Evolutionary conservation across 2,113 vertebrate species (phyloP), one percentile per base, ranked within the genome.

Genomic region (Eleginops maclovinus): DNA sequence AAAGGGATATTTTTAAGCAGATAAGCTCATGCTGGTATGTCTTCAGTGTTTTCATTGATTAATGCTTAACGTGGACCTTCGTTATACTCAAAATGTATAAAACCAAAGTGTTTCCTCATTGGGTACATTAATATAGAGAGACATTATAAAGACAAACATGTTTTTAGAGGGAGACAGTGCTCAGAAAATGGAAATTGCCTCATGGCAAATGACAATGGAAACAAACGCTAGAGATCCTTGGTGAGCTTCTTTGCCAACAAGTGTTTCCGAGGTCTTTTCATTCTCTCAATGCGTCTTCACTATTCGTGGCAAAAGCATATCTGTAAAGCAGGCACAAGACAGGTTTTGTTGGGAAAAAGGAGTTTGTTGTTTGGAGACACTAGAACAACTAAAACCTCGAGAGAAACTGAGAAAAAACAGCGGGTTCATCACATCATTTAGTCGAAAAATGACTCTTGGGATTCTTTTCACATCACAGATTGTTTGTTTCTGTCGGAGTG

Each of bases 381-480:
- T 17, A 24, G 51, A 44, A 7, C 47, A 65, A 46, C 15, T 7
- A 24, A 2, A 63, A 54, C 17, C 40, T 47, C n/a, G 43, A 24
- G 14, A 15, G 1, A 43, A 55, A 64, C 72, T 36, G 31, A 8
- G 15, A 21, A 11, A 26, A 56, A 68, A 51, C 5, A 31, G 60
- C 9, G 11, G n/a, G 26, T 31, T 47, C 14, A 8, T 28, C 6
- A 12, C 53, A 60, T 59, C 5, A 64, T 46, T 58, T 63, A 28
- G 31, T 55, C 71, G 26, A 67, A 54, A 44, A 77, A 68, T 19
- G 67, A 61, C 65, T 65, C 62, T 47, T 7, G 40, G 1, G 40
- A 63, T 26, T 40, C 64, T 85, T 67, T 78, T 54, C 76, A 75
- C 51, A 70, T 73, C 70, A 58, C 53, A 72, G 43, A 78, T 10